Evolutionary conservation across 2,888 invertebrate genomes (phyloP), one percentile per base, ranked within the genome.

Genomic region (Drosophila lutescens): DNA sequence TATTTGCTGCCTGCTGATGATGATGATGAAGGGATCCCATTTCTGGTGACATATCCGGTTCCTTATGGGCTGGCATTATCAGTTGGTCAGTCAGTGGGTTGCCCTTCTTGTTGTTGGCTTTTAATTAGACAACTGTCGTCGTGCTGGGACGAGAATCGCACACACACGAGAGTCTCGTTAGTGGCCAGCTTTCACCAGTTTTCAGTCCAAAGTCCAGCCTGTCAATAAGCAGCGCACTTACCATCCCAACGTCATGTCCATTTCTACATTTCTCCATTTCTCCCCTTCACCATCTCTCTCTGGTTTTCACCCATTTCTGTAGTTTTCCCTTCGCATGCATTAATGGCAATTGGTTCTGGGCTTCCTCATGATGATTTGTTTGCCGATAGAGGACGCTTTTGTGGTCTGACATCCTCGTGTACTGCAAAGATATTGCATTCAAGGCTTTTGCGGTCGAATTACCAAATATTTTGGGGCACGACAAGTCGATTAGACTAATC

Each of bases 61-160:
- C 47, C 58, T 71, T 58, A 46, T 47, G 71, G 46, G 47, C 53
- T n/a, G 49, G 36, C 58, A 71, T 69, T 69, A 58, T 69, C 71
- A 44, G 30, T 30, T 8, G 8, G 30, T 30, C 6, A 26, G 26
- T 6, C 26, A 26, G 26, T 26, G 26, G 26, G 68, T 70, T 58
- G 57, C 44, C 68, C 40, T 30, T 30, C 30, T 30, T 30, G 30
- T 30, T 62, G 62, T 79, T 79, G 74, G 79, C 67, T 70, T 81
- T 79, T 79, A 77, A 77, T 81, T 77, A 74, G 79, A 75, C 69
- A 56, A 66, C 67, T 69, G 65, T 53, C 49, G 41, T 46, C 47
- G 26, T 6, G 26, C 0, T 6, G 26, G 26, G 30, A 38, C 23
- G 23, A 20, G 38, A 67, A 62, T 57, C 54, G 46, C 71, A 62